phyloP scores from a whole-genome alignment of 2,888 invertebrate species.

The Troides oblongomaculatus region DNA sequence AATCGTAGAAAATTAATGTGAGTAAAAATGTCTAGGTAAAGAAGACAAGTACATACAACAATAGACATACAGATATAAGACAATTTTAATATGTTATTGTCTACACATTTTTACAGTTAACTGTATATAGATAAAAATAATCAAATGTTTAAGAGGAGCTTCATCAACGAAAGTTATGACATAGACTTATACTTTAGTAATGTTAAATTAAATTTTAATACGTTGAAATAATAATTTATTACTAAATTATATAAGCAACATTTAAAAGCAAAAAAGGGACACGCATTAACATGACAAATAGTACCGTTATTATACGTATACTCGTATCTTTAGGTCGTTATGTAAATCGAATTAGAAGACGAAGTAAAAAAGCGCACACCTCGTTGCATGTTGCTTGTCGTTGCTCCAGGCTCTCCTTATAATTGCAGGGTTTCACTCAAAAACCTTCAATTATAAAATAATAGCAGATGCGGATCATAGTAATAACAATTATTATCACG shows the following conservation, averaged over 20 bases:
- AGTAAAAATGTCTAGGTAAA: too few species aligned
- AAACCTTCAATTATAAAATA: constrained; percentile 80
- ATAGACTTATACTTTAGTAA: too few species aligned
- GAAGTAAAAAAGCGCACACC: constrained; percentile 66
- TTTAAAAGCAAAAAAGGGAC: not conserved
- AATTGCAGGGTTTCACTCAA: constrained; percentile 79
- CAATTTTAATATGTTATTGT: too few species aligned
- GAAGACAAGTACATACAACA: too few species aligned
- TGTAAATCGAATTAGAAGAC: constrained; percentile 69
- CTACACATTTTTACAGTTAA: too few species aligned
- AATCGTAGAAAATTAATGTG: too few species aligned
- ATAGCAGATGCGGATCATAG: constrained; percentile 80
- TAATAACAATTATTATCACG: constrained; percentile 81
- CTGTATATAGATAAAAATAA: too few species aligned
- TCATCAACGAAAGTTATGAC: too few species aligned
- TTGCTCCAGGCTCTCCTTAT: constrained; percentile 76
- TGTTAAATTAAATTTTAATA: not conserved
- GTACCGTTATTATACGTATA: constrained; percentile 39
- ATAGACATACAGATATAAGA: too few species aligned
- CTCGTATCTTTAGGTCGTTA: constrained; percentile 44
- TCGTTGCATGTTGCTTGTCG: constrained; percentile 68
- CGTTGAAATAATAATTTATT: not conserved
- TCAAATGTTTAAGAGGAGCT: too few species aligned
- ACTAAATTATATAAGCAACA: constrained; percentile 27
- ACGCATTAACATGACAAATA: constrained; percentile 20